Conservation (phyloP, 2,113 vertebrate species). For the Caretta caretta region DNA sequence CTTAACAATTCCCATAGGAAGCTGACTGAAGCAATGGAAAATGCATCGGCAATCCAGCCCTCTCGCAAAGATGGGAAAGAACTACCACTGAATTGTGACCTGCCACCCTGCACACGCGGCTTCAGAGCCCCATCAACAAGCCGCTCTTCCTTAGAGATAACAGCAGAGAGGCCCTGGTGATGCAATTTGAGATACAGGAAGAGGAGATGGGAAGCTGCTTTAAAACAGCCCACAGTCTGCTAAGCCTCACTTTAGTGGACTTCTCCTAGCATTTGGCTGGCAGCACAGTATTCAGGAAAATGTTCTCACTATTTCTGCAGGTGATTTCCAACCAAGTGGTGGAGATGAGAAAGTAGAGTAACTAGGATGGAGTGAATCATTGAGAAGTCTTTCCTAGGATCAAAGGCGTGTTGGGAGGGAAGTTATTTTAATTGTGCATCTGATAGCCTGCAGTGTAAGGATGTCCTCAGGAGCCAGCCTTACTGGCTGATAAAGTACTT, state of each 20-base stretch:
- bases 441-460: not conserved
- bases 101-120: not conserved
- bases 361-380: slow-evolving; percentile 8
- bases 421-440: slow-evolving; percentile 28
- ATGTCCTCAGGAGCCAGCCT: slow-evolving; percentile 9
- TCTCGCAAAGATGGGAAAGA: accelerated
- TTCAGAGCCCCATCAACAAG: not conserved
- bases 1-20: not conserved
- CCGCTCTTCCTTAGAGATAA: accelerated
- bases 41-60: accelerated
- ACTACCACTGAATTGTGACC: accelerated
- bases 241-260: not conserved
- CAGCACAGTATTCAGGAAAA: slow-evolving; percentile 66
- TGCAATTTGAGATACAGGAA: accelerated
- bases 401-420: slow-evolving; percentile 8
- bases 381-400: slow-evolving; percentile 49
- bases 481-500: not conserved
- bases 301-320: not conserved
- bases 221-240: not conserved
- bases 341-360: slow-evolving; percentile 43
- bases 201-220: not conserved
- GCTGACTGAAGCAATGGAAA: not conserved
- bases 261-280: slow-evolving; percentile 69
- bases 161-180: not conserved
- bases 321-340: not conserved